Evolutionary conservation across 2,113 vertebrate genomes (phyloP), one percentile per base, ranked within the genome.

Genomic region (Malurus cyaneus): DNA sequence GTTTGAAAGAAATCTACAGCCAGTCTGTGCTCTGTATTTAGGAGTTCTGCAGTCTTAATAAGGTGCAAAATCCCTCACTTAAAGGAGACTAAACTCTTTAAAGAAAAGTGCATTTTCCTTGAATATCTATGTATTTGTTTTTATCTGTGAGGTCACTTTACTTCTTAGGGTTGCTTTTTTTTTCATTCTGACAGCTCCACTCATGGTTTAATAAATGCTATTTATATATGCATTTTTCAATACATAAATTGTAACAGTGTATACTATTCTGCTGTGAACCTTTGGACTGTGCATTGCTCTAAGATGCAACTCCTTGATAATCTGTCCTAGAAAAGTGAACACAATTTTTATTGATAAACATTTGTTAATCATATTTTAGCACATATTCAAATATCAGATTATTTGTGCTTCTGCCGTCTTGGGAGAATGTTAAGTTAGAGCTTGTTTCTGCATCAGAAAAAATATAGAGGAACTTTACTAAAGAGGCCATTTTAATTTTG

Each of bases 141-240:
- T 69, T 88, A 80, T 92, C 59, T 89, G 91, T 90, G 50, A 67
- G 81, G 78, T 85, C 60, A 60, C 59, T 25, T 91, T 79, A 49
- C 42, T 83, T 93, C 57, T 32, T 71, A 71, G 69, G 31, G 17
- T 56, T 41, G 26, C 4, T 13, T 18, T 64, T 94, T 70, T 81
- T 62, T 61, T n/a, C 23, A 20, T 84, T 36, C 59, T 90, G 64
- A 78, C 70, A 82, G 53, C n/a, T 42, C 53, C 50, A 71, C 62
- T 11, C 12, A 50, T 80, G 80, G 86, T 88, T 92, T 87, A 72
- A 67, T 47, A 79, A 62, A 56, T 71, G n/a, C 47, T 86, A 24
- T 92, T 86, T 94, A 67, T 80, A 76, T 94, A 67, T 80, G 73
- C 31, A 34, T 77, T 92, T 86, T 86, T 57, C 59, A 96, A 20